These are phyloP conservation scores for Seira ritae DNA, from an alignment of 2,888 invertebrate genomes.

Conservation along the genomic window DNA sequence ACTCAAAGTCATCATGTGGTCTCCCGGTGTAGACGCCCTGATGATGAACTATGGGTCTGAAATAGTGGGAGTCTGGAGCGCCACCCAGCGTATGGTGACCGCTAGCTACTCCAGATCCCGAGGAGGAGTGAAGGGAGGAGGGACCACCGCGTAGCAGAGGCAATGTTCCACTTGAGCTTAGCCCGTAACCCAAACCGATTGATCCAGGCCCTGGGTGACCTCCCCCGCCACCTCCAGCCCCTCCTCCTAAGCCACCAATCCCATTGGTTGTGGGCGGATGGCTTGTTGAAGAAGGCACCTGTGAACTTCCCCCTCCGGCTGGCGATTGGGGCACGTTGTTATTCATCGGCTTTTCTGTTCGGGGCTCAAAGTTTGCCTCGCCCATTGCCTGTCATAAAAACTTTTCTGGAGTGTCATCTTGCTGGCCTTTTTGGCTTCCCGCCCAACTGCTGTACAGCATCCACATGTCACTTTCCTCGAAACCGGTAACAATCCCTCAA, in stretches of 20 bases:
- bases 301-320: conserved; percentile 59
- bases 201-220: conserved; percentile 35
- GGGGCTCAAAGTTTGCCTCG: conserved; percentile 63
- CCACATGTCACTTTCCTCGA: conserved; percentile 57
- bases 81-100: conserved; percentile 54
- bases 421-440: conserved; percentile 60
- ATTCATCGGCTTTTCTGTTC: conserved; percentile 71
- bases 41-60: conserved; percentile 72
- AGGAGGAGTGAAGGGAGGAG: conserved; percentile 65
- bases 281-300: conserved; percentile 68
- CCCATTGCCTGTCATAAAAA: conserved; percentile 57
- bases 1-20: conserved; percentile 72
- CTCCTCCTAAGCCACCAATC: conserved; percentile 58
- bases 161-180: conserved; percentile 57
- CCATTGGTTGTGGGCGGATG: conserved; percentile 64
- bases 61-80: conserved; percentile 70
- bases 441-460: conserved; percentile 67
- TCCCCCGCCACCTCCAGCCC: conserved; percentile 45
- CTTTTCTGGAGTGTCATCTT: conserved; percentile 48
- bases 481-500: conserved; percentile 42
- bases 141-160: conserved; percentile 50
- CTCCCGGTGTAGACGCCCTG: conserved; percentile 68
- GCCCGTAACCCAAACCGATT: conserved; percentile 50
- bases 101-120: conserved; percentile 56
- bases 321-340: conserved; percentile 72